phyloP scores from a whole-genome alignment of 2,888 invertebrate species.

The Eupithecia inturbata region DNA sequence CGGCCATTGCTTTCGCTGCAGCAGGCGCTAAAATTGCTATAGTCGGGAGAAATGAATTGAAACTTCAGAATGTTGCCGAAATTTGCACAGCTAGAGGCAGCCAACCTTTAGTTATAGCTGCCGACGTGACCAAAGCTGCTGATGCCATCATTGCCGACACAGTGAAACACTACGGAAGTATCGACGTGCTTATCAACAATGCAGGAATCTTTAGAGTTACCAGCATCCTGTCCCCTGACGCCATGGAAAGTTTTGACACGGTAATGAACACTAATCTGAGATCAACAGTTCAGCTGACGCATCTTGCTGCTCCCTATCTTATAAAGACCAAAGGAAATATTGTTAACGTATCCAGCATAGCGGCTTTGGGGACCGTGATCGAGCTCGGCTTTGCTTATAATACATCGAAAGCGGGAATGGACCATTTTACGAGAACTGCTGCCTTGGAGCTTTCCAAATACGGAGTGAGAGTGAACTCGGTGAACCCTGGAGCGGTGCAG shows the following conservation, averaged over 20 bases:
- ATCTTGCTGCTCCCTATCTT: slow-evolving; percentile 38
- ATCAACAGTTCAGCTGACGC: slow-evolving; percentile 33
- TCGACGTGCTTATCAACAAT: slow-evolving; percentile 44
- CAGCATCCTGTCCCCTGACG: slow-evolving; percentile 27
- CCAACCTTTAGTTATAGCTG: slow-evolving; percentile 37
- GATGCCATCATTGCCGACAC: slow-evolving; percentile 38
- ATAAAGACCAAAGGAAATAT: slow-evolving; percentile 43
- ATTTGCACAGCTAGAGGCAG: slow-evolving; percentile 34
- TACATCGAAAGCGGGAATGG: slow-evolving; percentile 88
- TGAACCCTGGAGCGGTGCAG: slow-evolving; percentile 88
- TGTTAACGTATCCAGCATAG: slow-evolving; percentile 44
- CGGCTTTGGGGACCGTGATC: slow-evolving; percentile 30
- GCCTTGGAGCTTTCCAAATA: slow-evolving; percentile 85
- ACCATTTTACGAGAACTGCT: slow-evolving; percentile 88
- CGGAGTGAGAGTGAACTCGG: slow-evolving; percentile 86
- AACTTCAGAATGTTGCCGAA: slow-evolving; percentile 82
- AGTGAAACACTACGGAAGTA: slow-evolving; percentile 34
- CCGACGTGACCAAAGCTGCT: slow-evolving; percentile 40
- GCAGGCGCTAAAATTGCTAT: slow-evolving; percentile 83
- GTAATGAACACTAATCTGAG: slow-evolving; percentile 40
- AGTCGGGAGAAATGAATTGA: slow-evolving; percentile 86
- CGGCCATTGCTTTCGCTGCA: slow-evolving; percentile 84
- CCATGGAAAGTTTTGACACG: slow-evolving; percentile 33
- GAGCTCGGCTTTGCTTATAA: slow-evolving; percentile 71
- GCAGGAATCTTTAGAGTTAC: slow-evolving; percentile 35